Base-by-base conservation (phyloP, 2,797 vertebrate genomes). In the Amniataba percoides region DNA sequence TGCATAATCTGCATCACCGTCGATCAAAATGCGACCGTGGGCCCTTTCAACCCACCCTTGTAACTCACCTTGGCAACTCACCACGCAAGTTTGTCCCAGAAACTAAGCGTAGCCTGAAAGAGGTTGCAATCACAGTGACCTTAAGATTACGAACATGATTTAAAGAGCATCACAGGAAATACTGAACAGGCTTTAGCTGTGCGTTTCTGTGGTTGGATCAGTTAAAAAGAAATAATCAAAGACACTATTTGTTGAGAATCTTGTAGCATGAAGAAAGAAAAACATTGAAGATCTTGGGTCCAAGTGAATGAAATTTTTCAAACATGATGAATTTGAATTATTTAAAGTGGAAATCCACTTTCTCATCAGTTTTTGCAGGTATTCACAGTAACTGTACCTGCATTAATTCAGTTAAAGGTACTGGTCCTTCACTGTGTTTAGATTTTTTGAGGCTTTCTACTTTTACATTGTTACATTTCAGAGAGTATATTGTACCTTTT, bases 1-100 rank as follows among this genome's bases (percentile, higher is more conserved):
- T 60, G 63, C 48, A 77, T 85, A 79, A 91, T 91, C 64, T 87
- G 70, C 79, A 76, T 81, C 55, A 52, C 65, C 81, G 88, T 89
- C 82, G 4, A 78, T 90, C 86, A 86, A 53, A 74, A 34, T 7
- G 18, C 12, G 52, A 66, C 78, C 77, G 48, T 67, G 39, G 74
- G 81, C 25, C 13, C 40, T 56, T 43, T 3, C 9, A 67, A 74
- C 62, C 12, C 71, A 36, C 39, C n/a, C 51, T 59, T 45, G 63
- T 78, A 55, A 77, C 40, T 73, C 68, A 70, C 57, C 58, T 55
- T 73, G 64, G 57, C 55, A 82, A 84, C 34, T 62, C 60, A 46
- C 59, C 40, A 53, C 12, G 21, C 51, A 56, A 81, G 69, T 61
- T 18, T 71, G 60, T 12, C 75, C 25, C 11, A 21, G 25, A 65